Evolutionary conservation across 2,888 invertebrate genomes (phyloP), one percentile per base, ranked within the genome.

Genomic region (Meta bourneti): DNA sequence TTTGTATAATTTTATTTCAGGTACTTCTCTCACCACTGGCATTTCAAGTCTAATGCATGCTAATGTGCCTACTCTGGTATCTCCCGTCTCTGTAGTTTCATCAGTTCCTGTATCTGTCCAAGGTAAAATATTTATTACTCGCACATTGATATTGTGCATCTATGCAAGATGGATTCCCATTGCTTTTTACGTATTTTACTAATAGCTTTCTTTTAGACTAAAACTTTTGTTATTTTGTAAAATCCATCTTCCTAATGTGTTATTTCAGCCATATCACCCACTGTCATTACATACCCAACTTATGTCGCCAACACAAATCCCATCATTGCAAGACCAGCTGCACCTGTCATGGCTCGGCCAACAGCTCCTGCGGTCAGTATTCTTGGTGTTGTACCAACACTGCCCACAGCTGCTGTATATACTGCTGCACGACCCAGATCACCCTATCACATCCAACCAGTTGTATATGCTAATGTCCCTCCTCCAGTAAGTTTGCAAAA

Each of bases 271-370:
- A 84, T 84, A 34, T 92, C 92, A 20, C 92, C 77, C 2, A 80
- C 92, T 49, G 92, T 92, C n/a, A 92, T 92, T 34, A 85, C 92
- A 19, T 92, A 92, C 69, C 92, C 92, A 51, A 92, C 92, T 8
- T 92, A 92, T 61, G 92, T 92, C n/a, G 92, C 92, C 77, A 92
- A 89, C 70, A 79, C 87, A 34, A 89, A 79, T 54, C 70, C 92
- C 4, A 80, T 89, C 5, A 84, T 92, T 34, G 89, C 85, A 6
- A 89, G 92, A 16, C 75, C 89, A 13, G 81, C 92, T n/a, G 79
- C 74, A 48, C 70, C 88, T 11, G 89, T 89, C n/a, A n/a, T 92
- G 11, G 80, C 75, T 16, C 75, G 92, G 1, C 74, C 88, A 20
- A 84, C 89, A 8, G 71, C 85, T 54, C 85, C 84, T 71, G 79